A percentile compares a stretch with the other conserved stretches of the same genome.
Conservation (phyloP, 2,113 vertebrate genomes). For the Pseudois nayaur region DNA sequence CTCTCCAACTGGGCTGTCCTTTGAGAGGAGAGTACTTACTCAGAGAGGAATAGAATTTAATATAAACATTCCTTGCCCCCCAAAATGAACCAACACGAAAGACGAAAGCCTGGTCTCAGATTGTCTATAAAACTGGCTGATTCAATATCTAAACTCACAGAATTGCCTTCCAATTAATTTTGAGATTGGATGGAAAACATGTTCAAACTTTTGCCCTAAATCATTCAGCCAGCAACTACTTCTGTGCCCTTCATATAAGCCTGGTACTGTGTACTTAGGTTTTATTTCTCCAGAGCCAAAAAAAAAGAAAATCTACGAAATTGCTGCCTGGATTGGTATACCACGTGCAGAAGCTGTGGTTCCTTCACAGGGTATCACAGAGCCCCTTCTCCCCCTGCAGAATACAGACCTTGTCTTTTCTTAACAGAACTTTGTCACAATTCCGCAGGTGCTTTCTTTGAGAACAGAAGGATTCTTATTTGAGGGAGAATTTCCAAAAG, state of each 20-base stretch:
- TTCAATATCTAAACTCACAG: not conserved
- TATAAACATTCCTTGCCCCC: conserved; percentile 23
- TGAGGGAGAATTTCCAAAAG: not conserved
- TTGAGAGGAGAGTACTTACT: not conserved
- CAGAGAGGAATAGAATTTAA: conserved; percentile 28
- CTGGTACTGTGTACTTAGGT: not conserved
- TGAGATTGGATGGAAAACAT: conserved; percentile 8
- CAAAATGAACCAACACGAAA: not conserved
- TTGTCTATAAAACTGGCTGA: conserved; percentile 23
- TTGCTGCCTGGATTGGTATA: not conserved
- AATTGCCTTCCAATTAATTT: not conserved
- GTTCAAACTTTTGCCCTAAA: not conserved
- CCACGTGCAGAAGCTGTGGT: not conserved
- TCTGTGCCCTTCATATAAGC: not conserved
- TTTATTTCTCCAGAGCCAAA: not conserved
- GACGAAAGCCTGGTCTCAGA: not conserved
- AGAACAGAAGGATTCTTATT: not conserved
- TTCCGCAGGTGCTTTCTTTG: not conserved
- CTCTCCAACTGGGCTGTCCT: not conserved
- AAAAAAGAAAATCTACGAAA: not conserved
- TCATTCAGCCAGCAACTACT: not conserved
- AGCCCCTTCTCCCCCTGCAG: not conserved
- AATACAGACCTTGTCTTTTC: not conserved
- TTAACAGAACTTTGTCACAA: not conserved
- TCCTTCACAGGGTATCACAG: not conserved